A percentile compares a stretch with the other conserved stretches of the same genome.
Conservation (phyloP, 2,797 vertebrate genomes). For the Anisognathus igniventris region DNA sequence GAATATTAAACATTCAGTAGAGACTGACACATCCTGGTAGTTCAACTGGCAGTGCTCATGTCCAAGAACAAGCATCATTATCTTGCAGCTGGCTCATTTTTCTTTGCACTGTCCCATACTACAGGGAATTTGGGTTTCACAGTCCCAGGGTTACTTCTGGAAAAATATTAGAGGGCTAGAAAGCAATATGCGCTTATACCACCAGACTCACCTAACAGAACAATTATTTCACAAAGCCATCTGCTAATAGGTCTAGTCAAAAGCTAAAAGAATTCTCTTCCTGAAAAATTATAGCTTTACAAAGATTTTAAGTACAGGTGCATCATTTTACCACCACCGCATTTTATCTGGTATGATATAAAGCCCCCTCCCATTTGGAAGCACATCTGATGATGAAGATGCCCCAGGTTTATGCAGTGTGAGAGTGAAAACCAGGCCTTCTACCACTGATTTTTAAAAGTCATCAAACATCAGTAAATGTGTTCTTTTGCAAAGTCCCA, state of each 20-base stretch:
- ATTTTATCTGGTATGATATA: background rate
- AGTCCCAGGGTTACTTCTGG: background rate
- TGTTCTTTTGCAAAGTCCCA: background rate
- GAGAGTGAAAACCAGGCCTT: background rate
- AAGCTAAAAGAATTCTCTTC: background rate
- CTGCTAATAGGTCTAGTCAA: background rate
- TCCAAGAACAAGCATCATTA: background rate
- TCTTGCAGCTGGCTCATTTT: background rate
- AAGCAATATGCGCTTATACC: background rate
- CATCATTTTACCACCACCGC: background rate
- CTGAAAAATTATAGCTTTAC: background rate
- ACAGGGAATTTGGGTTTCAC: background rate
- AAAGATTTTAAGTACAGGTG: background rate
- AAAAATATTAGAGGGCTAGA: background rate
- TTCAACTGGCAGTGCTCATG: background rate
- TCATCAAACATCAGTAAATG: background rate
- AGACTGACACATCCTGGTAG: background rate
- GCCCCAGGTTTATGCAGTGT: background rate
- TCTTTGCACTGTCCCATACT: background rate
- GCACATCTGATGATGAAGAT: background rate
- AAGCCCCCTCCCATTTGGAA: background rate
- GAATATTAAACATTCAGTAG: background rate
- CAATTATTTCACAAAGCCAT: background rate
- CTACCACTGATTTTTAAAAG: background rate
- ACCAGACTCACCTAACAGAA: background rate